phyloP scores from a whole-genome alignment of 1,140 invertebrate species.

The Euura lappo region DNA sequence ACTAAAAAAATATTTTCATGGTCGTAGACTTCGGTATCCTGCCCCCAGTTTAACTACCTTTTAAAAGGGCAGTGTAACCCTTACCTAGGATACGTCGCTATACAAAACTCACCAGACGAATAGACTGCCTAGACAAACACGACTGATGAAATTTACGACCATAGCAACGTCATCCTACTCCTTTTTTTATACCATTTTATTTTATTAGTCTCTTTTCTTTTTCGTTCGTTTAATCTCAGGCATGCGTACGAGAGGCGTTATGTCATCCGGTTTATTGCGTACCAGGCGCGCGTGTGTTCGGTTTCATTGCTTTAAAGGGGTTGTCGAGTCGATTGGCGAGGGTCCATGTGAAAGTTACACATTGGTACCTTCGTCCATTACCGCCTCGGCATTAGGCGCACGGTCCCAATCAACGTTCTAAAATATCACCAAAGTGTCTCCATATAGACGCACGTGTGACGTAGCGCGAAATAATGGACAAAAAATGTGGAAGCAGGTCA shows the following conservation, averaged over 20 bases:
- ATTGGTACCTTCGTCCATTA: constrained; percentile 5
- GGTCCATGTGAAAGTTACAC: constrained; percentile 14
- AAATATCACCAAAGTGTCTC: constrained; percentile 2
- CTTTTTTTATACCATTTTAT: constrained; percentile 1
- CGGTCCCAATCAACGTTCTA: neutral
- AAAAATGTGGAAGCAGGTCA: neutral
- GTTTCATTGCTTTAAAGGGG: constrained; percentile 32
- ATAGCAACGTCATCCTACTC: constrained; percentile 4
- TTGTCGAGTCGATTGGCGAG: neutral
- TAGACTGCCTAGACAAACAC: constrained; percentile 6
- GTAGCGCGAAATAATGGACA: too few species aligned
- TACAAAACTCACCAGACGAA: neutral
- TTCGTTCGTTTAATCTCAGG: neutral
- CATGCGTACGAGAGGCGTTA: constrained; percentile 38
- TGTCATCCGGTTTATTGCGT: constrained; percentile 45
- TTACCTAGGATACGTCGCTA: neutral
- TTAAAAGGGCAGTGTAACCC: constrained; percentile 4
- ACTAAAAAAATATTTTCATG: constrained; percentile 11
- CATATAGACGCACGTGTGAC: neutral
- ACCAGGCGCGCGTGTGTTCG: constrained; percentile 28
- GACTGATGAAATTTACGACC: constrained; percentile 7
- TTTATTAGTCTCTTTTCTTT: neutral
- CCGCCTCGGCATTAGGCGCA: neutral
- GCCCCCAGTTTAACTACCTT: neutral
- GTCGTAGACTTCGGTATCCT: neutral